phyloP scores from a whole-genome alignment of 2,113 vertebrate genomes.

The Dendropsophus ebraccatus region DNA sequence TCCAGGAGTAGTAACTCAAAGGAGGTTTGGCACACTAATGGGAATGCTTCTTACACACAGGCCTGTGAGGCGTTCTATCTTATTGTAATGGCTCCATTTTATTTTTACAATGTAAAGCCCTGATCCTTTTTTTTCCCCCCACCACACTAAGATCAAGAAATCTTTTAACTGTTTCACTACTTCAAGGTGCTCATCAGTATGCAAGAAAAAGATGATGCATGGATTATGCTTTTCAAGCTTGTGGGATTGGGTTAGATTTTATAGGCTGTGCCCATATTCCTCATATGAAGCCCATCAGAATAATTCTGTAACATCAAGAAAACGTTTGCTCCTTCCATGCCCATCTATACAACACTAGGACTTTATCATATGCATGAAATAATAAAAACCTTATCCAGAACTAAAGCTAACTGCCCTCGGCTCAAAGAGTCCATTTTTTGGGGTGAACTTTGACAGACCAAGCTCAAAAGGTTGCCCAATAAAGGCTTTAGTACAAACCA shows the following conservation, averaged over 20 bases:
- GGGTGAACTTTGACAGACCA: too few species aligned
- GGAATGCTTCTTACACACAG: conserved; percentile 25
- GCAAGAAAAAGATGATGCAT: not conserved
- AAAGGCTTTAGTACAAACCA: too few species aligned
- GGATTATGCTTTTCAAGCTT: not conserved
- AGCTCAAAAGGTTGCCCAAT: too few species aligned
- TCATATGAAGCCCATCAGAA: too few species aligned
- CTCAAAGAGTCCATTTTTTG: too few species aligned
- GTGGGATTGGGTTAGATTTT: not conserved
- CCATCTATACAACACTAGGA: too few species aligned
- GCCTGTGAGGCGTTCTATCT: not conserved
- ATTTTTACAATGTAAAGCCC: not conserved
- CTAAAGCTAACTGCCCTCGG: too few species aligned
- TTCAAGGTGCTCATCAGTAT: not conserved
- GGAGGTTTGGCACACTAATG: conserved; percentile 29
- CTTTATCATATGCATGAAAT: too few species aligned
- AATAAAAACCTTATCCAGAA: too few species aligned
- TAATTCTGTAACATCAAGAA: not conserved
- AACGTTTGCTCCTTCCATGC: too few species aligned
- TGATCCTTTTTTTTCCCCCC: not conserved
- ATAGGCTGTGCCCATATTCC: not conserved
- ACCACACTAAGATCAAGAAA: not conserved
- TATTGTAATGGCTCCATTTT: conserved; percentile 17
- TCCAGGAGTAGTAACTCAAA: conserved; percentile 21
- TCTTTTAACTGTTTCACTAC: not conserved